Evolutionary conservation across 2,888 invertebrate genomes (phyloP).

Genomic region (Ptychoptera contaminata): DNA sequence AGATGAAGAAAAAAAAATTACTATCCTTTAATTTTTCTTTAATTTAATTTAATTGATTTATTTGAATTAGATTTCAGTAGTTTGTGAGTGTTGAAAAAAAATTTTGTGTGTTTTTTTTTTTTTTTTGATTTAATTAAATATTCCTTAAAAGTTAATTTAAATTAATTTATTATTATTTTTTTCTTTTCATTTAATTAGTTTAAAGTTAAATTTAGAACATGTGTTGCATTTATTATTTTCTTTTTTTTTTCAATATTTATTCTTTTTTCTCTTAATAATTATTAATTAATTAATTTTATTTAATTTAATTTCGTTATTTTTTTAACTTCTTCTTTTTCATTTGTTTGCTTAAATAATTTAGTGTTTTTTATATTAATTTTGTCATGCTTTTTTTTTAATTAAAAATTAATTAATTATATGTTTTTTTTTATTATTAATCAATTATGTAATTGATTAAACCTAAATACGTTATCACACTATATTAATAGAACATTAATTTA

Average conservation of each 20-base stretch:
- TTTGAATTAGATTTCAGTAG: slow-evolving; percentile 1
- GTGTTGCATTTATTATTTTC: slow-evolving; percentile 9
- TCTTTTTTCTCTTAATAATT: not conserved
- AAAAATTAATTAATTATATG: slow-evolving; percentile 3
- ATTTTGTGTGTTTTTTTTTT: slow-evolving; percentile 6
- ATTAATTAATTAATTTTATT: not conserved
- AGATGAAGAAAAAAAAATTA: too few species aligned
- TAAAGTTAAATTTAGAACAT: slow-evolving; percentile 8
- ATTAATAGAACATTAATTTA: not conserved
- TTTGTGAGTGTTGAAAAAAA: slow-evolving; percentile 1
- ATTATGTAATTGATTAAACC: slow-evolving; percentile 3
- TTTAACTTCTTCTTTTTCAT: not conserved
- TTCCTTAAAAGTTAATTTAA: slow-evolving; percentile 9
- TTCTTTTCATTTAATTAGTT: slow-evolving; percentile 1
- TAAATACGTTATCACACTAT: not conserved
- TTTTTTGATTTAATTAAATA: slow-evolving; percentile 6
- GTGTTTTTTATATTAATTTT: slow-evolving; percentile 1
- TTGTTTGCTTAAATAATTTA: slow-evolving; percentile 1
- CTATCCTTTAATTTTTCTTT: too few species aligned
- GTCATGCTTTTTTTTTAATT: not conserved
- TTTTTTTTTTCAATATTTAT: slow-evolving; percentile 5
- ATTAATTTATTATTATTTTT: too few species aligned
- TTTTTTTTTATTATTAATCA: not conserved
- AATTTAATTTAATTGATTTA: too few species aligned
- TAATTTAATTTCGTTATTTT: slow-evolving; percentile 1